Conservation (phyloP, 2,888 invertebrate genomes). For the Xestia ashworthii region DNA sequence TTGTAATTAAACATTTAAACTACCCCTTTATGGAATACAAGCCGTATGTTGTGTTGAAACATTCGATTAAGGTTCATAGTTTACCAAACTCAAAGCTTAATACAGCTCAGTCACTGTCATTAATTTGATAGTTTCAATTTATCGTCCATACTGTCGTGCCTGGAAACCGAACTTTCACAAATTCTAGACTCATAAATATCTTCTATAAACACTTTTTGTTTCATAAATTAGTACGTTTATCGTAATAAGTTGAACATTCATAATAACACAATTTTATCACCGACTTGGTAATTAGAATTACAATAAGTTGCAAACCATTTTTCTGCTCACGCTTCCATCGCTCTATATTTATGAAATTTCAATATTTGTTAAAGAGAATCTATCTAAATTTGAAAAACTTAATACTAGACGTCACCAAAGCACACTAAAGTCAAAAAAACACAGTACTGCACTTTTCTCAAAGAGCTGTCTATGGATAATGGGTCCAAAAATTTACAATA, state of each 20-base stretch:
- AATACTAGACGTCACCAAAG: too few species aligned
- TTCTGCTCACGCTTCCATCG: too few species aligned
- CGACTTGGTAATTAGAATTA: too few species aligned
- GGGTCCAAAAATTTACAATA: too few species aligned
- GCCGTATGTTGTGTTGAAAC: neutral
- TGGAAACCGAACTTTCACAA: slow-evolving; percentile 9
- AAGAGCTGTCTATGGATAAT: too few species aligned
- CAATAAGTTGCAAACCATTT: too few species aligned
- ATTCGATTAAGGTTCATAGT: neutral
- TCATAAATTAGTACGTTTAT: slow-evolving; percentile 8
- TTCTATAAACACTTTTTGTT: slow-evolving; percentile 1
- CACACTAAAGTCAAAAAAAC: too few species aligned
- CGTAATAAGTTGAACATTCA: slow-evolving; percentile 11
- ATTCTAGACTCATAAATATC: neutral
- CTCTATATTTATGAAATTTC: too few species aligned
- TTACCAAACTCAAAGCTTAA: neutral
- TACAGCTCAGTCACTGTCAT: neutral
- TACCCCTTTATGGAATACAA: neutral
- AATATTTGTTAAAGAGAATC: too few species aligned
- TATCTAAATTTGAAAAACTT: too few species aligned
- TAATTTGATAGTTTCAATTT: slow-evolving; percentile 20
- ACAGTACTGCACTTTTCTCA: too few species aligned
- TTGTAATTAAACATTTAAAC: slow-evolving; percentile 28
- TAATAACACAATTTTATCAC: too few species aligned
- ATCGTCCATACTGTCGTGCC: neutral